phyloP scores from a whole-genome alignment of 2,797 vertebrate genomes.

The Acipenser ruthenus region DNA sequence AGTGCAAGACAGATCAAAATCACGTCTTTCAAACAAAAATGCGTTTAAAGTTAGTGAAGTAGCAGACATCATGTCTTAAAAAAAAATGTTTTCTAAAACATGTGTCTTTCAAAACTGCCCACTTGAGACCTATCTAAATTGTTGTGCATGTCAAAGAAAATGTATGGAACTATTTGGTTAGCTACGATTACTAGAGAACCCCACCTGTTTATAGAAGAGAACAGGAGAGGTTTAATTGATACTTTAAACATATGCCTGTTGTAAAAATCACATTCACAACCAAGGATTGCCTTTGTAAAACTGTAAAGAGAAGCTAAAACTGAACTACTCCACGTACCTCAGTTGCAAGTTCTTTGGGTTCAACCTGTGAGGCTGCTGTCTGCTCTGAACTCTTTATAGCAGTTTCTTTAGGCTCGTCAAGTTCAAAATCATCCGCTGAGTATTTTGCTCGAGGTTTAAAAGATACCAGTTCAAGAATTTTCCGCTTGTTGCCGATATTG shows the following conservation, averaged over 20 bases:
- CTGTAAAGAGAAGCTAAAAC: conserved; percentile 16
- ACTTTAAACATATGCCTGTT: background rate
- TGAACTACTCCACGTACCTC: conserved; percentile 30
- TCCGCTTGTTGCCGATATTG: conserved; percentile 45
- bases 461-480: conserved; percentile 60
- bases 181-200: too few relatives aligned
- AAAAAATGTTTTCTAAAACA: too few relatives aligned
- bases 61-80: too few relatives aligned
- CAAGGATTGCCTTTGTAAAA: conserved; percentile 1
- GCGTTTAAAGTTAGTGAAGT: too few relatives aligned
- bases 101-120: too few relatives aligned
- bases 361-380: conserved; percentile 3
- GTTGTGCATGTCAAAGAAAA: too few relatives aligned
- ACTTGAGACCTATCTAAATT: too few relatives aligned
- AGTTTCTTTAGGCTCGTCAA: conserved; percentile 46
- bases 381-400: background rate
- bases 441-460: conserved; percentile 66
- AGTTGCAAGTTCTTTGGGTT: conserved; percentile 30
- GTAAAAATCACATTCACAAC: background rate
- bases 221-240: too few relatives aligned
- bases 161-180: too few relatives aligned
- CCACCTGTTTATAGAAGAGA: too few relatives aligned
- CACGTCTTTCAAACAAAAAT: too few relatives aligned
- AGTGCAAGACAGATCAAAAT: too few relatives aligned
- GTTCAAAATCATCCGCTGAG: conserved; percentile 63